Evolutionary conservation across 2,888 invertebrate species (phyloP).

Genomic region (Ophion slaviceki): DNA sequence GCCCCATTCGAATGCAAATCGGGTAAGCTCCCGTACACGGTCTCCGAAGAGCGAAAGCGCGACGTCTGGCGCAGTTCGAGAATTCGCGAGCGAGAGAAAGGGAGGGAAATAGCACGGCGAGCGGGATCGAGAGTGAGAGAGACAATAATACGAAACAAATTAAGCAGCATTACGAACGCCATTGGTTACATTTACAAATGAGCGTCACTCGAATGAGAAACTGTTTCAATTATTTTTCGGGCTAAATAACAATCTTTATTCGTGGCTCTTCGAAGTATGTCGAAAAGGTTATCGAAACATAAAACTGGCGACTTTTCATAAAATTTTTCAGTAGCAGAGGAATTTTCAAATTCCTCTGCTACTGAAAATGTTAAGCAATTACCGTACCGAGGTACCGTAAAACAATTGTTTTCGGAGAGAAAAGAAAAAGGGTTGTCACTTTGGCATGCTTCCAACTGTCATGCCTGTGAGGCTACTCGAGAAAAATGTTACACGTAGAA

Average conservation of each 20-base stretch:
- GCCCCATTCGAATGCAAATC: conserved; percentile 75
- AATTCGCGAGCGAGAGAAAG: conserved; percentile 18
- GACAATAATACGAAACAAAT: conserved; percentile 23
- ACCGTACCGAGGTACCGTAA: background rate
- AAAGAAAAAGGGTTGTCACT: background rate
- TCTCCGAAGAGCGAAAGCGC: conserved; percentile 41
- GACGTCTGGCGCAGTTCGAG: conserved; percentile 20
- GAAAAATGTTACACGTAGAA: background rate
- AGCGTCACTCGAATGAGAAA: background rate
- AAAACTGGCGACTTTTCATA: too few relatives aligned
- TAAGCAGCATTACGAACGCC: conserved; percentile 6
- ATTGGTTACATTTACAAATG: background rate
- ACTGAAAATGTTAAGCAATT: background rate
- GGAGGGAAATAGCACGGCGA: conserved; percentile 22
- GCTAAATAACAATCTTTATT: background rate
- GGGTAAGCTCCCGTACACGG: conserved; percentile 29
- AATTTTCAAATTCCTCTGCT: background rate
- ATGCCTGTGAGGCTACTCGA: background rate
- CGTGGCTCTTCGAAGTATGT: too few relatives aligned
- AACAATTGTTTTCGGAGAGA: background rate
- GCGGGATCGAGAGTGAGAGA: conserved; percentile 7
- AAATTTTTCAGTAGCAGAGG: too few relatives aligned
- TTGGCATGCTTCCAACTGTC: background rate
- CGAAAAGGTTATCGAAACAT: too few relatives aligned
- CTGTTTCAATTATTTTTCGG: background rate